These are phyloP conservation scores for Megastigmus dorsalis DNA, from an alignment of 2,888 invertebrate species.

Conservation along the genomic window DNA sequence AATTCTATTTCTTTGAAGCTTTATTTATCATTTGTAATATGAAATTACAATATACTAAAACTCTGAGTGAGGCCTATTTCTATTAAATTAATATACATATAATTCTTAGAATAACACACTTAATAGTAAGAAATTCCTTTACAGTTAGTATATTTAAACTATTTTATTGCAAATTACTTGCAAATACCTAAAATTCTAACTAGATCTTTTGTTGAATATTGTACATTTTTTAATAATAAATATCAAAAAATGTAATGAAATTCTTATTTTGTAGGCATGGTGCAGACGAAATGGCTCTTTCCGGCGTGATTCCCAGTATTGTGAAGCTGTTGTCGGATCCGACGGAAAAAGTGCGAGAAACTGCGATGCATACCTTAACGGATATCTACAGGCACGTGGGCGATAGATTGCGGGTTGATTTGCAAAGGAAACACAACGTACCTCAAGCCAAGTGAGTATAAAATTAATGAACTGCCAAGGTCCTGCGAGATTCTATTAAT, in stretches of 20 bases:
- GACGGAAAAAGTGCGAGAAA: conserved; percentile 89
- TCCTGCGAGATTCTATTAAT: neutral
- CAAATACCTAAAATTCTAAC: too few relatives aligned
- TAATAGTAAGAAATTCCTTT: too few relatives aligned
- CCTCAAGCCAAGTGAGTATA: conserved; percentile 80
- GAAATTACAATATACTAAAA: neutral
- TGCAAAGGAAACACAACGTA: conserved; percentile 86
- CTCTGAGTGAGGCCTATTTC: too few relatives aligned
- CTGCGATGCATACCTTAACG: conserved; percentile 88
- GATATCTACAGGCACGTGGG: conserved; percentile 96
- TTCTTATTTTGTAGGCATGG: too few relatives aligned
- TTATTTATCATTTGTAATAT: too few relatives aligned
- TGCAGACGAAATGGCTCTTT: conserved; percentile 86
- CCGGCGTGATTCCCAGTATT: conserved; percentile 87
- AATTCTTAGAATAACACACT: too few relatives aligned
- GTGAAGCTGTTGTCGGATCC: conserved; percentile 91
- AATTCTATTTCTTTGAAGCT: neutral
- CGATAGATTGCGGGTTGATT: conserved; percentile 88
- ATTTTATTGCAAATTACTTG: too few relatives aligned
- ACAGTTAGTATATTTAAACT: too few relatives aligned
- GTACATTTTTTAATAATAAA: too few relatives aligned
- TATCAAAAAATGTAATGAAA: too few relatives aligned
- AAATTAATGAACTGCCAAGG: conserved; percentile 27
- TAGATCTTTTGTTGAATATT: too few relatives aligned
- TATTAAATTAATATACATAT: too few relatives aligned